Percentiles rank a stretch among this genome's conserved stretches.
Conservation (phyloP, 2,888 invertebrate genomes). For the Leucophenga maculata region DNA sequence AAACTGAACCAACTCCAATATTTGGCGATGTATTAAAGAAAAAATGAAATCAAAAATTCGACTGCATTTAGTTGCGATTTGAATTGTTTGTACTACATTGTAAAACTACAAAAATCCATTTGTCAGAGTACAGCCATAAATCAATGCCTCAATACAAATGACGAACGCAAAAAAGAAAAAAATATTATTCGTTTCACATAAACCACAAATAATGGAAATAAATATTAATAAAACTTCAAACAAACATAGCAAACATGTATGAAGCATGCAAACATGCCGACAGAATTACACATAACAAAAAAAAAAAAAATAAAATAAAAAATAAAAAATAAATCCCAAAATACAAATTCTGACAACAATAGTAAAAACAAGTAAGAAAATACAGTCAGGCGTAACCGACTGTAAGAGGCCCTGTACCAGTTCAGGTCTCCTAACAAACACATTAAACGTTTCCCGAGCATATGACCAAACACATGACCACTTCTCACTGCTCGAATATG, state of each 20-base stretch:
- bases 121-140: slow-evolving; percentile 35
- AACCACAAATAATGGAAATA: slow-evolving; percentile 38
- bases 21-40: no score
- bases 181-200: slow-evolving; percentile 7
- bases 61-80: no score
- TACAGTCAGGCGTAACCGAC: no score
- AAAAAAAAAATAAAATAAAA: neutral
- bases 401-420: no score
- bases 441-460: no score
- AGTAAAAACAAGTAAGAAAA: neutral
- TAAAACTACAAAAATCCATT: slow-evolving; percentile 6
- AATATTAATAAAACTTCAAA: slow-evolving; percentile 4
- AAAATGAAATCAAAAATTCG: no score
- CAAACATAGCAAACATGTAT: neutral
- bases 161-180: slow-evolving; percentile 22
- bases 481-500: no score
- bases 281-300: slow-evolving; percentile 4
- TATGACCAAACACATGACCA: no score
- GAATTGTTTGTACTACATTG: no score
- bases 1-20: no score
- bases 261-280: neutral
- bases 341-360: neutral
- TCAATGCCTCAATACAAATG: slow-evolving; percentile 32
- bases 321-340: neutral
- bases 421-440: no score